Evolutionary conservation across 2,888 invertebrate genomes (phyloP), one percentile per base, ranked within the genome.

Genomic region (Ceratothoa steindachneri): DNA sequence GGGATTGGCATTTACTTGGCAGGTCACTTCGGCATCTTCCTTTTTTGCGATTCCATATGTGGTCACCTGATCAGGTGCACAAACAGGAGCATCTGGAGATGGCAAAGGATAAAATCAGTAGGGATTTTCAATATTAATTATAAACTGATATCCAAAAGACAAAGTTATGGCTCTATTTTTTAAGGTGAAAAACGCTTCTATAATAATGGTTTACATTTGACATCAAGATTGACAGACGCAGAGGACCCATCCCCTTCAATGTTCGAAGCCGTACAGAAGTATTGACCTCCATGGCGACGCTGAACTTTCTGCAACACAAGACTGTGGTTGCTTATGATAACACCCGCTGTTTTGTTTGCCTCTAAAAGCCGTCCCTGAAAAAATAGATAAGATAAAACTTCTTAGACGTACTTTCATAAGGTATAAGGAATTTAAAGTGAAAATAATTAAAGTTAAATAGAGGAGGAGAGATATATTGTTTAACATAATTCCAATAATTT

Each of bases 181-280:
- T 12, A 19, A 12, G 60, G 5, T 15, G 60, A 60, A 7, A n/a
- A 19, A 60, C 5, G n/a, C 7, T 12, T 19, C 24, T 19, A 27
- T 22, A 27, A 64, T 2, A 15, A 64, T 15, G 83, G 91, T 93
- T 93, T 87, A 94, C 94, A 94, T 89, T 94, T 93, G 82, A 95
- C 90, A 86, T 92, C 91, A 71, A 95, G 87, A 82, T 90, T 89
- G 52, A 93, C 90, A 66, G 88, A 87, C 82, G 90, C 89, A 80
- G 94, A 94, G 82, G 89, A 89, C 12, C 94, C 93, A 81, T 94
- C 94, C 0, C 94, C 94, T 85, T 94, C 93, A 9, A 93, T 93
- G 83, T 95, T 95, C 67, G 93, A 93, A 0, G 93, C 94, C 29
- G 92, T 90, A 84, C 94, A 95, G 31, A 91, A 89, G 84, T 94